A percentile compares a stretch with the other conserved stretches of the same genome.
Evolutionary conservation across 2,113 vertebrate species (phyloP).

Genomic region (Scophthalmus maximus): DNA sequence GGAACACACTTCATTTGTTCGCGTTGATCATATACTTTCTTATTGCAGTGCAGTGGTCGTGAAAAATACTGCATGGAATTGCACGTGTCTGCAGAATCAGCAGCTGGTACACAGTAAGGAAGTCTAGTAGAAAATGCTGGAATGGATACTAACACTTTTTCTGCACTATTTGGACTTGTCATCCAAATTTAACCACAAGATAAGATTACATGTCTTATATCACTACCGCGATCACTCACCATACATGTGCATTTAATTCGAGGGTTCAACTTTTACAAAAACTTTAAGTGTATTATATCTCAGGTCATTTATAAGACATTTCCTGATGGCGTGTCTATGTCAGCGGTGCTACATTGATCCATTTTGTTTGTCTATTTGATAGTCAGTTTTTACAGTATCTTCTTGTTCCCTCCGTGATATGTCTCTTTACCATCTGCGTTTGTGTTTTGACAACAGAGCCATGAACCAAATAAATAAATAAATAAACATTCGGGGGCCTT

Average conservation of each 20-base stretch:
- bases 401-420: not conserved
- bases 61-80: constrained; percentile 18
- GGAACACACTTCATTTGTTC: not conserved
- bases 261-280: not conserved
- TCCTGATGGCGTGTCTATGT: constrained; percentile 5
- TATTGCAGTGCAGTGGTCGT: not conserved
- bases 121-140: not conserved
- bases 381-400: constrained; percentile 8
- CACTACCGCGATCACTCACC: constrained; percentile 16
- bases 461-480: constrained; percentile 36
- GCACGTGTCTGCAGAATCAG: constrained; percentile 28
- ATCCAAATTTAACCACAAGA: not conserved
- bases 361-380: constrained; percentile 33
- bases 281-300: constrained; percentile 49
- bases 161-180: not conserved
- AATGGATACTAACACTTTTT: constrained; percentile 25
- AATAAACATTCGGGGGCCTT: constrained; percentile 8
- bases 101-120: not conserved
- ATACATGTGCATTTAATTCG: constrained; percentile 10
- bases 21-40: constrained; percentile 3
- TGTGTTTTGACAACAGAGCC: not conserved
- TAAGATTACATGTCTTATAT: not conserved
- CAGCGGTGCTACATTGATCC: constrained; percentile 51
- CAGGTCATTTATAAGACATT: constrained; percentile 39
- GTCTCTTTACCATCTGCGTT: constrained; percentile 6